Conservation (phyloP, 1,140 invertebrate genomes). For the Dolichoris vasculosae region DNA sequence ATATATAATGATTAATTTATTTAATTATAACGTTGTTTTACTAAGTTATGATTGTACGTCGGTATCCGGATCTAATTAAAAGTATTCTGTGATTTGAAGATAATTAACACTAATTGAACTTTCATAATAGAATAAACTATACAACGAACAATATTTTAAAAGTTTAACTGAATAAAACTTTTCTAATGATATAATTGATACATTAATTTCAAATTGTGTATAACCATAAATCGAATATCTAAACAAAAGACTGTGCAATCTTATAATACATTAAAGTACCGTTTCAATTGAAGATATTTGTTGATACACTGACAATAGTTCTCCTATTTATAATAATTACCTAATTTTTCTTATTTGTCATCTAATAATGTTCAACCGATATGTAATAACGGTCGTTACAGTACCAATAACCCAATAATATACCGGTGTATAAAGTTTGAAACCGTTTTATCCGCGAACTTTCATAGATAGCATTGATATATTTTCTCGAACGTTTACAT, state of each 20-base stretch:
- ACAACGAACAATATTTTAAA: neutral
- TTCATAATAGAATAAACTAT: neutral
- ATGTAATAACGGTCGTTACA: neutral
- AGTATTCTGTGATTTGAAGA: neutral
- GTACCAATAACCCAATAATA: neutral
- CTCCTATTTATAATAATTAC: neutral
- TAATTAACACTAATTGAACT: neutral
- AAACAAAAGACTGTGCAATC: too few relatives aligned
- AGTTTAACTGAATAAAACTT: neutral
- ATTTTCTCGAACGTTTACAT: neutral
- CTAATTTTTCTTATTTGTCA: neutral
- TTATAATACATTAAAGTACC: neutral
- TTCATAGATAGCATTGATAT: neutral
- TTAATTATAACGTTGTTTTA: neutral
- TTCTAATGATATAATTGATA: neutral
- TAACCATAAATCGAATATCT: too few relatives aligned
- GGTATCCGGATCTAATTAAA: neutral
- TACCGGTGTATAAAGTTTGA: neutral
- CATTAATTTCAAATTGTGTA: neutral
- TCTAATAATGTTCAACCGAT: neutral
- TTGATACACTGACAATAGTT: neutral
- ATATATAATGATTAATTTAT: neutral
- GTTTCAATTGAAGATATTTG: neutral
- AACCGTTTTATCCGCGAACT: neutral
- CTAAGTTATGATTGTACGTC: neutral